Evolutionary conservation across 2,113 vertebrate genomes (phyloP).

Genomic region (Dicrurus megarhynchus): DNA sequence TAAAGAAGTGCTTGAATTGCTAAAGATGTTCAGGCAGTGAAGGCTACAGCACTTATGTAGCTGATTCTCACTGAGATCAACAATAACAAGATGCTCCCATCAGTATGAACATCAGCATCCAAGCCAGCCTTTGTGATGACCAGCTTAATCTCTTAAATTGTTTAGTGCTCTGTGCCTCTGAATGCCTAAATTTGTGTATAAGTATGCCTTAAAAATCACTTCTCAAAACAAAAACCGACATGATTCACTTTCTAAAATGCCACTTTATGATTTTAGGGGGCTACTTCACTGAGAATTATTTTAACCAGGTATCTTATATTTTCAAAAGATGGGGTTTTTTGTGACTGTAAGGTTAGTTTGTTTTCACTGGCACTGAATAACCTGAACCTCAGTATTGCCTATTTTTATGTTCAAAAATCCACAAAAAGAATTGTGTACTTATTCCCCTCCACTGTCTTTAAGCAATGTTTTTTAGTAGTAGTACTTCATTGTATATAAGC

Average conservation of each 20-base stretch:
- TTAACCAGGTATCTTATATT: background rate
- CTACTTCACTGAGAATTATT: background rate
- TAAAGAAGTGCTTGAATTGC: background rate
- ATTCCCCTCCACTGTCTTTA: background rate
- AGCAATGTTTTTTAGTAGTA: background rate
- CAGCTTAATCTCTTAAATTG: background rate
- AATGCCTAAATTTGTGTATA: background rate
- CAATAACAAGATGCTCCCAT: background rate
- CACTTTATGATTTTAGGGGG: background rate
- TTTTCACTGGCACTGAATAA: background rate
- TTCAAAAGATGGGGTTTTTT: background rate
- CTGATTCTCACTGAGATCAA: background rate
- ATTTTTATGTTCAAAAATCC: background rate
- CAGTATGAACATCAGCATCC: background rate
- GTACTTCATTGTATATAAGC: background rate
- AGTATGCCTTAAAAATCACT: background rate
- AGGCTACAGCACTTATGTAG: background rate
- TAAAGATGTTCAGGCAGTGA: background rate
- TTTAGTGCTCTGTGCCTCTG: background rate
- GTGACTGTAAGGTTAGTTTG: background rate
- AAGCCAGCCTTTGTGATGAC: background rate
- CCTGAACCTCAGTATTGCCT: background rate
- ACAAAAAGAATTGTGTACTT: background rate
- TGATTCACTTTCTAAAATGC: background rate
- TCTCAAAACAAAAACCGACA: background rate